phyloP scores from a whole-genome alignment of 2,113 vertebrate genomes.

The Phasianus colchicus region DNA sequence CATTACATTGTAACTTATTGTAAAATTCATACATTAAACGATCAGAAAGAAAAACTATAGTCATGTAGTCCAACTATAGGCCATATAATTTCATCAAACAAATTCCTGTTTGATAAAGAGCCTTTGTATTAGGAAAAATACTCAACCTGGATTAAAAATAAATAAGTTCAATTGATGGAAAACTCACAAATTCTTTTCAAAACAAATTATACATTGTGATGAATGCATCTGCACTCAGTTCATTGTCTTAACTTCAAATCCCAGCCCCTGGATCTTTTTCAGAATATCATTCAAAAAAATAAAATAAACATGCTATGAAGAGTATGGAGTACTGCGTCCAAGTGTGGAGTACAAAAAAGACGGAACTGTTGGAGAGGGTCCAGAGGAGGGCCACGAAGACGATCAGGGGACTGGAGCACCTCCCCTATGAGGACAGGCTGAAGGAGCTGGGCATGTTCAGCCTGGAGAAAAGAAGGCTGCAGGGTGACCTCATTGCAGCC shows the following conservation, averaged over 20 bases:
- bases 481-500: too few species aligned
- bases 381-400: too few species aligned
- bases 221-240: rapidly evolving
- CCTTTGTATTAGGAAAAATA: background rate
- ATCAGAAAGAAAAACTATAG: background rate
- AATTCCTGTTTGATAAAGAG: background rate
- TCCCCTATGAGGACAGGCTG: too few species aligned
- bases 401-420: too few species aligned
- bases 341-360: too few species aligned
- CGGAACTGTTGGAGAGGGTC: too few species aligned
- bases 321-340: too few species aligned
- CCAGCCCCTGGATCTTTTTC: background rate
- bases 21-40: background rate
- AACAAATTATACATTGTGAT: background rate
- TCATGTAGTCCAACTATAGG: background rate
- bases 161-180: background rate
- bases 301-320: background rate
- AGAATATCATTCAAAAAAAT: too few species aligned
- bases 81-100: background rate
- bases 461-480: too few species aligned
- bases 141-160: background rate
- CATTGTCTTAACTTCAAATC: background rate
- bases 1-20: background rate
- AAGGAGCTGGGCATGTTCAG: too few species aligned
- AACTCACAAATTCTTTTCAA: background rate